Conservation (phyloP, 2,888 invertebrate species). For the Pandemis heparana region DNA sequence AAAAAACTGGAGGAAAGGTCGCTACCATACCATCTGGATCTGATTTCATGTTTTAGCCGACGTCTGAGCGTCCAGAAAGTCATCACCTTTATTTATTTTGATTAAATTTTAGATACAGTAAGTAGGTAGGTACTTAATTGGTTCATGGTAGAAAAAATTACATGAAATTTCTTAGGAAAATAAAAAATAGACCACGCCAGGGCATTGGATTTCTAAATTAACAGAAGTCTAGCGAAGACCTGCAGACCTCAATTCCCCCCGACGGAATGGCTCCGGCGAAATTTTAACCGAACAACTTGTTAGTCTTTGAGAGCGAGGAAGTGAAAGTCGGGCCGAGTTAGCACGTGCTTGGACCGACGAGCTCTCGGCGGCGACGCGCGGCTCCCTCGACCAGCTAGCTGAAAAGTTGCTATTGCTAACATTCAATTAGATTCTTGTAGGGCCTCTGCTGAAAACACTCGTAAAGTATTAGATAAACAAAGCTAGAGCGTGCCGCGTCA, state of each 20-base stretch:
- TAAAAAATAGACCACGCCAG: not conserved
- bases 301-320: slow-evolving; percentile 55
- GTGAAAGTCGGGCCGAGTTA: slow-evolving; percentile 68
- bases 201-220: not conserved
- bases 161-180: not conserved
- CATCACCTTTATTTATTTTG: slow-evolving; percentile 8
- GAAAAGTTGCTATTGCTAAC: slow-evolving; percentile 12
- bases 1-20: slow-evolving; percentile 42
- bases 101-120: not conserved
- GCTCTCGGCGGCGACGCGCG: slow-evolving; percentile 6
- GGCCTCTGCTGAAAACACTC: slow-evolving; percentile 46
- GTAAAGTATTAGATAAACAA: slow-evolving; percentile 72
- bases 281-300: slow-evolving; percentile 45
- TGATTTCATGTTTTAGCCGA: slow-evolving; percentile 42
- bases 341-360: slow-evolving; percentile 54
- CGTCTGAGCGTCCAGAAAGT: slow-evolving; percentile 2
- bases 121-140: not conserved
- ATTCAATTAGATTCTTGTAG: slow-evolving; percentile 17
- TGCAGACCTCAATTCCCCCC: slow-evolving; percentile 8
- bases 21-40: slow-evolving; percentile 39
- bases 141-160: not conserved
- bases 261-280: slow-evolving; percentile 28
- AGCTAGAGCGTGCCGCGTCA: slow-evolving; percentile 64
- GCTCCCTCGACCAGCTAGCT: not conserved
- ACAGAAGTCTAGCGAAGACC: not conserved